Evolutionary conservation across 2,888 invertebrate species (phyloP), one percentile per base, ranked within the genome.

Genomic region (Diaperis boleti): DNA sequence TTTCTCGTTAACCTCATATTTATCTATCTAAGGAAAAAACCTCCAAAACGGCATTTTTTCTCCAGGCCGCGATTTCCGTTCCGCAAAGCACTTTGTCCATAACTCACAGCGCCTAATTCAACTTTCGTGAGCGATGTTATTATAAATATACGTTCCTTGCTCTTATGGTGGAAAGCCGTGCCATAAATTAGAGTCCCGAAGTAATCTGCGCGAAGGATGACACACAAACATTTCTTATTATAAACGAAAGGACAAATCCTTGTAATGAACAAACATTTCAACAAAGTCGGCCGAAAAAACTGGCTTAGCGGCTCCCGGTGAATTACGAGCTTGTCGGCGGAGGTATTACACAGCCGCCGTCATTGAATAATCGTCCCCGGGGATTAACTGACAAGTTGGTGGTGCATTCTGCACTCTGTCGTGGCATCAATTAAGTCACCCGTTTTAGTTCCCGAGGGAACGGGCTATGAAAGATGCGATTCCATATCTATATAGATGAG

Each of bases 311-410:
- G 45, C 26, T 49, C 18, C 33, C 7, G 52, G 44, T 66, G 60
- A 64, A 20, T 60, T 64, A 64, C 66, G 67, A 50, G 52, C 59
- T 47, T 57, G 56, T 62, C 52, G 65, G 62, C 54, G 45, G 22
- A 62, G 60, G 67, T 67, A 69, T 66, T 69, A 68, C 63, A 50
- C 42, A 22, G 49, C 55, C 56, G 37, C 60, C 63, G 64, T 54
- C 69, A 65, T 68, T 72, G 72, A 72, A 69, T 71, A 72, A 72
- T 72, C 66, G 72, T 66, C 59, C 47, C 50, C 29, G 45, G 68
- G 70, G 60, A 72, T 70, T 70, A 70, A 44, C 47, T 69, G 69
- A 70, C 70, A 70, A 65, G 64, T 68, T 66, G 65, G 45, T 55
- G 60, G 54, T 64, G 65, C 62, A 60, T 45, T 59, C 67, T 59